Percentiles rank a stretch among this genome's conserved stretches.
Conservation (phyloP, 1,140 invertebrate species). For the Luehdorfia chinensis region DNA sequence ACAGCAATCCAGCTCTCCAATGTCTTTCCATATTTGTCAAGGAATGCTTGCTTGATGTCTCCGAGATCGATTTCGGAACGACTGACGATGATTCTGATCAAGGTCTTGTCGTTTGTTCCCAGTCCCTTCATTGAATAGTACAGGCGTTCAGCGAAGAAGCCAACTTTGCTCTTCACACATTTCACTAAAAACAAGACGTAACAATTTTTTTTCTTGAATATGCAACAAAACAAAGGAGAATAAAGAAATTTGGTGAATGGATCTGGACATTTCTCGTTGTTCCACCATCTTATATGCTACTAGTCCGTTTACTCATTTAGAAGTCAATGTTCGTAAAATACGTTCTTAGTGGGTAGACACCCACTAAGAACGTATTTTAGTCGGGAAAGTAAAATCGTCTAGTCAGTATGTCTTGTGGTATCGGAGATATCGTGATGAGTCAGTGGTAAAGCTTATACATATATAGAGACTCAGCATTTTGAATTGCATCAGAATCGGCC, state of each 20-base stretch:
- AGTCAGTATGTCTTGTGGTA: too few relatives aligned
- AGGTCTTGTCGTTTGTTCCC: slow-evolving; percentile 92
- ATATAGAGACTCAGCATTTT: too few relatives aligned
- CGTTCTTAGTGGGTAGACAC: too few relatives aligned
- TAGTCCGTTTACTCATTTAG: too few relatives aligned
- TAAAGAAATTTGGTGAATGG: background rate
- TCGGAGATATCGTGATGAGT: too few relatives aligned
- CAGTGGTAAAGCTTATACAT: too few relatives aligned
- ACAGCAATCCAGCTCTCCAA: slow-evolving; percentile 90
- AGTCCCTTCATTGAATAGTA: slow-evolving; percentile 93
- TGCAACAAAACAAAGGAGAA: background rate
- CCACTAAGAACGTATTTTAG: too few relatives aligned
- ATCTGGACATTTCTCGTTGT: background rate
- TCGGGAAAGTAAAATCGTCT: too few relatives aligned
- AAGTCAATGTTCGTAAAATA: too few relatives aligned
- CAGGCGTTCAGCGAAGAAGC: slow-evolving; percentile 94
- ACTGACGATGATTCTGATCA: slow-evolving; percentile 93
- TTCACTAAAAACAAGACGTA: slow-evolving; percentile 81
- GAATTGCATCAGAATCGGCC: too few relatives aligned
- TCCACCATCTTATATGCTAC: too few relatives aligned
- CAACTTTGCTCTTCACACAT: slow-evolving; percentile 93
- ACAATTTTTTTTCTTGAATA: slow-evolving; percentile 8
- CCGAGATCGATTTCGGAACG: slow-evolving; percentile 95
- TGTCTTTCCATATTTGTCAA: slow-evolving; percentile 89
- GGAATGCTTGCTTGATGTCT: slow-evolving; percentile 93